Conservation (phyloP, 2,888 invertebrate genomes). For the Mycalesis mineus region DNA sequence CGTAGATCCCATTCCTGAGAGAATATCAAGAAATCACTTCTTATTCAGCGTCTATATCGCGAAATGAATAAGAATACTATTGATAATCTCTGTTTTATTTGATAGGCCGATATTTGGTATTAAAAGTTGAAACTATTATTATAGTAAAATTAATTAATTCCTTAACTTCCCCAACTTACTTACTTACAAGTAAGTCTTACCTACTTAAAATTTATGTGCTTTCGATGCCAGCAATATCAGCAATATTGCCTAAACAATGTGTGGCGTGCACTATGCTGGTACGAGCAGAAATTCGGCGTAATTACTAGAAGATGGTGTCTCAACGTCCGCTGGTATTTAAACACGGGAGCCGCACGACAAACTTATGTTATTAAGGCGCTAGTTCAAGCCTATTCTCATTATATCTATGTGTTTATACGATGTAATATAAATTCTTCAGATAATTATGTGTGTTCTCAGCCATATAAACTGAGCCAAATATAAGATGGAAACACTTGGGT, state of each 20-base stretch:
- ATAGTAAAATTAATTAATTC: no score
- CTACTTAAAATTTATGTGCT: no score
- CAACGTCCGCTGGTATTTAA: constrained; percentile 52
- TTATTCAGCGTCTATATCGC: no score
- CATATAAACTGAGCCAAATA: constrained; percentile 2
- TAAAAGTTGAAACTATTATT: no score
- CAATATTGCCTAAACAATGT: constrained; percentile 27
- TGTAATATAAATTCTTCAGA: constrained; percentile 38
- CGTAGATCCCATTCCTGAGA: no score
- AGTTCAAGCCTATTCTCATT: constrained; percentile 52
- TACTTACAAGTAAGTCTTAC: no score
- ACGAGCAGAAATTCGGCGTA: constrained; percentile 47
- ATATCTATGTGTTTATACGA: constrained; percentile 29
- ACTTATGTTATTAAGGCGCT: constrained; percentile 66
- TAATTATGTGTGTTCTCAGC: constrained; percentile 21
- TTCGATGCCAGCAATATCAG: not conserved
- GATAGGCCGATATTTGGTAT: no score
- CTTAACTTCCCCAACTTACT: no score
- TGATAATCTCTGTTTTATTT: no score
- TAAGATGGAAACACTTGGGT: not conserved
- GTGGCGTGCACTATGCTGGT: constrained; percentile 55
- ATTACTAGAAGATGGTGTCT: constrained; percentile 51
- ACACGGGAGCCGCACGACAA: constrained; percentile 48
- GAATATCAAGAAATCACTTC: no score
- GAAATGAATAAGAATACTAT: no score